phyloP scores from a whole-genome alignment of 1,140 invertebrate genomes.

The Eumaeus atala region DNA sequence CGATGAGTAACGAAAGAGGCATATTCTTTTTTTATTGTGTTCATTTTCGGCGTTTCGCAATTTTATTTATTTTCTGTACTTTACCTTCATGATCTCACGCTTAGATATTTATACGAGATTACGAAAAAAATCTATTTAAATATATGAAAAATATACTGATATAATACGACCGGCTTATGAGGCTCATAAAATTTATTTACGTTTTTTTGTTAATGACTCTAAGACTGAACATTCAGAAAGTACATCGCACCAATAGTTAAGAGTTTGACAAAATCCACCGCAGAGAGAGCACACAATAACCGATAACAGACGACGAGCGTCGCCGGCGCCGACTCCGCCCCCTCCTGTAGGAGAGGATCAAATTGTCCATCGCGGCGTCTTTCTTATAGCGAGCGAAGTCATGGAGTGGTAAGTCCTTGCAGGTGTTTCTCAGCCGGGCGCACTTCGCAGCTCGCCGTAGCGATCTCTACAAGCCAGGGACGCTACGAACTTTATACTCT shows the following conservation, averaged over 20 bases:
- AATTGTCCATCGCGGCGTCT: too few relatives aligned
- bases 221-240: conserved; percentile 60
- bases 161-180: conserved; percentile 67
- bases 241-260: conserved; percentile 60
- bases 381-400: neutral
- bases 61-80: conserved; percentile 67
- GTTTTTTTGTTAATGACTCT: conserved; percentile 58
- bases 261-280: conserved; percentile 33
- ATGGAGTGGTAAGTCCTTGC: neutral
- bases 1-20: conserved; percentile 67
- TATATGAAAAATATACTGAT: conserved; percentile 63
- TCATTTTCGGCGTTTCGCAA: conserved; percentile 69
- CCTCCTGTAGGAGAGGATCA: neutral
- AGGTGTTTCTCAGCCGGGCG: neutral
- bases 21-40: conserved; percentile 69
- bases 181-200: conserved; percentile 64
- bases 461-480: neutral
- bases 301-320: conserved; percentile 16
- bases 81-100: conserved; percentile 70
- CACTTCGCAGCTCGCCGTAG: neutral
- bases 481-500: too few relatives aligned
- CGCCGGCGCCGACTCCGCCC: conserved; percentile 1
- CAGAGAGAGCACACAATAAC: conserved; percentile 42
- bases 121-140: conserved; percentile 67
- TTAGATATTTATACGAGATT: conserved; percentile 73